phyloP scores from a whole-genome alignment of 2,888 invertebrate genomes.

The Arctia plantaginis region DNA sequence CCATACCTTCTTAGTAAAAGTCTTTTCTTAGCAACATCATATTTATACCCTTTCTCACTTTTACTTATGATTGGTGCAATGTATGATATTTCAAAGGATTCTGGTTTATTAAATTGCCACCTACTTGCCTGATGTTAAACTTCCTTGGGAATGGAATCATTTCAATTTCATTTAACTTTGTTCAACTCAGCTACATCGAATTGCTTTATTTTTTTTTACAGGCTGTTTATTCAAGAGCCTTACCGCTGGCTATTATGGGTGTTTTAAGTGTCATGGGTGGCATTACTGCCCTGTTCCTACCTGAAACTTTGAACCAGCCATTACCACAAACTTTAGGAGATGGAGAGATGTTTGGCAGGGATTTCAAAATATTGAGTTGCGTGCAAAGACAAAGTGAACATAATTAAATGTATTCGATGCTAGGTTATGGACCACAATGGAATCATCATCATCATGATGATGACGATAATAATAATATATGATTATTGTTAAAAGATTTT shows the following conservation, averaged over 20 bases:
- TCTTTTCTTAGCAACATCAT: too few relatives aligned
- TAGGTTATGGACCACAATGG: too few relatives aligned
- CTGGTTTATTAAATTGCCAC: too few relatives aligned
- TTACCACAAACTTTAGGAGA: slow-evolving; percentile 88
- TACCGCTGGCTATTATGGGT: slow-evolving; percentile 88
- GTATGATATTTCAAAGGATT: too few relatives aligned
- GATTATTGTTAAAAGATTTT: neutral
- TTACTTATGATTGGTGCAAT: too few relatives aligned
- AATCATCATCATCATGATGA: too few relatives aligned
- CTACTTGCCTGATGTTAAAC: neutral
- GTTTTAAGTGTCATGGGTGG: slow-evolving; percentile 86
- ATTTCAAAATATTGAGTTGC: slow-evolving; percentile 86
- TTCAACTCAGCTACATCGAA: neutral
- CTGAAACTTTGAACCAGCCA: slow-evolving; percentile 88
- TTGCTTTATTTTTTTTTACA: slow-evolving; percentile 46
- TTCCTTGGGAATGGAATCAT: too few relatives aligned
- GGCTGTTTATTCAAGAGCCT: slow-evolving; percentile 86
- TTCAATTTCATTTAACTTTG: neutral
- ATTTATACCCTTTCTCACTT: too few relatives aligned
- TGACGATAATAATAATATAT: too few relatives aligned
- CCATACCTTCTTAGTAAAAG: too few relatives aligned
- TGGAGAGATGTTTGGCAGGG: slow-evolving; percentile 87
- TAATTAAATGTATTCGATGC: neutral
- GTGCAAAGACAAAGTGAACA: slow-evolving; percentile 62
- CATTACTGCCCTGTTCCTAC: slow-evolving; percentile 86